These are phyloP conservation scores for Vanacampus margaritifer DNA, from an alignment of 2,113 vertebrate genomes.

Conservation along the genomic window DNA sequence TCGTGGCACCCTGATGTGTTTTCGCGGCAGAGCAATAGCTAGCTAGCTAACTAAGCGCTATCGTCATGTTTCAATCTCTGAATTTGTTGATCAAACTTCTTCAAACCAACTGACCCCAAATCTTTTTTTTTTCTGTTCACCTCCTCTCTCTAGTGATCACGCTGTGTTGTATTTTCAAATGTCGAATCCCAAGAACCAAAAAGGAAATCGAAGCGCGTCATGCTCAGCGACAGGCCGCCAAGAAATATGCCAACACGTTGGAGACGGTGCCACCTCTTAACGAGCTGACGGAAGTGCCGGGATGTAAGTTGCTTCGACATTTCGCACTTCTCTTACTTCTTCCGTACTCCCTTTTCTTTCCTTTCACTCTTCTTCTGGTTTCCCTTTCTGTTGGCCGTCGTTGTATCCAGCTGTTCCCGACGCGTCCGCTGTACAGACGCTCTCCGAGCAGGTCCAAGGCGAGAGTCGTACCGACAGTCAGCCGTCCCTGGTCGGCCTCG, in stretches of 20 bases:
- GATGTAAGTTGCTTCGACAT: slow-evolving; percentile 68
- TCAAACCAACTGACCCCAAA: background rate
- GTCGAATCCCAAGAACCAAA: slow-evolving; percentile 90
- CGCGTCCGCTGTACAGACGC: slow-evolving; percentile 68
- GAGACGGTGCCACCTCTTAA: slow-evolving; percentile 89
- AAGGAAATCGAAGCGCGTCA: slow-evolving; percentile 95
- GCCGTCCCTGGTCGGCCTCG: slow-evolving; percentile 72
- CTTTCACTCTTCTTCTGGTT: background rate
- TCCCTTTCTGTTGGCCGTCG: slow-evolving; percentile 5
- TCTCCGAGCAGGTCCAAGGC: slow-evolving; percentile 78
- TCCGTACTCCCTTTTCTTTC: background rate
- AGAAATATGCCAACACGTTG: slow-evolving; percentile 89
- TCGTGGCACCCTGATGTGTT: no score
- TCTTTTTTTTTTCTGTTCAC: background rate
- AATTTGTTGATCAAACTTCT: no score
- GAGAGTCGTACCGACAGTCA: slow-evolving; percentile 58
- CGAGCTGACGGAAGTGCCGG: slow-evolving; percentile 87
- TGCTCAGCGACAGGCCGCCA: slow-evolving; percentile 85
- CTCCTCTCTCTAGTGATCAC: slow-evolving; percentile 81
- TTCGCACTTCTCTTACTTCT: background rate
- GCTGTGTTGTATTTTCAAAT: slow-evolving; percentile 96
- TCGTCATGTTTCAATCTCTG: no score
- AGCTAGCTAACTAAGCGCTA: no score
- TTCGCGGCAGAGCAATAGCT: no score
- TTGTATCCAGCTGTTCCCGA: slow-evolving; percentile 42